Evolutionary conservation across 2,113 vertebrate species (phyloP), one percentile per base, ranked within the genome.

Genomic region (Podarcis raffonei): DNA sequence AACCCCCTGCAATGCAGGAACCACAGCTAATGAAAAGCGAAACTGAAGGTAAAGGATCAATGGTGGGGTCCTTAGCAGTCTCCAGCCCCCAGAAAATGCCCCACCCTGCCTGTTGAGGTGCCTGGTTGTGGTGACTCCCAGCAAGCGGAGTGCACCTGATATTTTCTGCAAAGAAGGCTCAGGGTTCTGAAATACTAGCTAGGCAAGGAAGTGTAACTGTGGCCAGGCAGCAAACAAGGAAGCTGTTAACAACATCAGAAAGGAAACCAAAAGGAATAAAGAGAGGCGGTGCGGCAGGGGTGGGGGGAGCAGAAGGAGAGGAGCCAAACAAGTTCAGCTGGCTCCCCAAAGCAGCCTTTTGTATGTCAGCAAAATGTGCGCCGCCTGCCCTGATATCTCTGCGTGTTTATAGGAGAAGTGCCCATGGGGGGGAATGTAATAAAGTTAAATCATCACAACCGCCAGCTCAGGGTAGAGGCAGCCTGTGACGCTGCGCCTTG

Each of bases 301-400:
- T 20, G 15, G 7, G n/a, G 15, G 69, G 48, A 32, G 53, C 25
- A n/a, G 16, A 20, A 11, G 30, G 16, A 15, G 59, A 66, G 59
- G 3, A 86, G 30, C 39, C 71, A 48, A 85, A 91, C 87, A 74
- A 81, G 89, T 82, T 85, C 4, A 4, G 81, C 89, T 78, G 81
- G 85, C 11, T 68, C 83, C 72, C 79, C 3, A 6, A 30, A 62
- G 57, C 11, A 18, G 11, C 1, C 80, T 83, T 75, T 1, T 2
- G 20, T 25, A 32, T 7, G 80, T 76, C 87, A 88, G 87, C 80
- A 75, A 88, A 88, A 88, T 4, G 80, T 15, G 27, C 30, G 3
- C 20, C 69, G 5, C 37, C 42, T 37, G 13, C 59, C 57, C 22
- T n/a, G 35, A 6, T 42, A n/a, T 83, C 57, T 66, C 13, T 6